Evolutionary conservation across 2,113 vertebrate genomes (phyloP).

Genomic region (Meleagris gallopavo): DNA sequence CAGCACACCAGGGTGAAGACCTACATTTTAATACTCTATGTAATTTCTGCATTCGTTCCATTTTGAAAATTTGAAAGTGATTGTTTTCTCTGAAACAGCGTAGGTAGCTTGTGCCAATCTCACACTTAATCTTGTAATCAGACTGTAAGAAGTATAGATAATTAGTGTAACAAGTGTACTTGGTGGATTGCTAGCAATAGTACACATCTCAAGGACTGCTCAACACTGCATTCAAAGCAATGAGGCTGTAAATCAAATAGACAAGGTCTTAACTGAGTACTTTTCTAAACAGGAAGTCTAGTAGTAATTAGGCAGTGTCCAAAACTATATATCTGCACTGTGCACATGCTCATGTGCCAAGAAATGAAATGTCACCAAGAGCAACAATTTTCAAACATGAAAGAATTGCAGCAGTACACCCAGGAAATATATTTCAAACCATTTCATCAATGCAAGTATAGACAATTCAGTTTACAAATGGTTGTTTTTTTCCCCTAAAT

Average conservation of each 20-base stretch:
- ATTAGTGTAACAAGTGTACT: neutral
- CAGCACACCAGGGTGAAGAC: neutral
- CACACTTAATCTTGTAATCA: neutral
- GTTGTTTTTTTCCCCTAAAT: neutral
- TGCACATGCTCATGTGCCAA: neutral
- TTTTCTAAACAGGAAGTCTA: neutral
- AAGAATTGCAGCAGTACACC: neutral
- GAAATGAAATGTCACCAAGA: neutral
- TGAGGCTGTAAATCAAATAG: neutral
- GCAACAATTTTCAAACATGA: neutral
- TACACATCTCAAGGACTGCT: neutral
- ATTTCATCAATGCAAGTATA: neutral
- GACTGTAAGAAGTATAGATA: neutral
- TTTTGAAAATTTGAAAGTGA: neutral
- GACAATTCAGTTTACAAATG: neutral
- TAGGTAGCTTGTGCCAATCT: neutral
- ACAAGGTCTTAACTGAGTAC: neutral
- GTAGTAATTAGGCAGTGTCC: neutral
- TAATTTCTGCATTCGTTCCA: neutral
- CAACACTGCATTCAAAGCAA: neutral
- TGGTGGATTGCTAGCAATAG: neutral
- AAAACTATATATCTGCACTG: neutral
- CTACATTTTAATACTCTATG: neutral
- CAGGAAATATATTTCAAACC: neutral
- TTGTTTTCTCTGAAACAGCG: neutral